Percentiles rank a stretch among this genome's conserved stretches.
phyloP scores from a whole-genome alignment of 2,888 invertebrate species.

The Allophyes oxyacanthae region DNA sequence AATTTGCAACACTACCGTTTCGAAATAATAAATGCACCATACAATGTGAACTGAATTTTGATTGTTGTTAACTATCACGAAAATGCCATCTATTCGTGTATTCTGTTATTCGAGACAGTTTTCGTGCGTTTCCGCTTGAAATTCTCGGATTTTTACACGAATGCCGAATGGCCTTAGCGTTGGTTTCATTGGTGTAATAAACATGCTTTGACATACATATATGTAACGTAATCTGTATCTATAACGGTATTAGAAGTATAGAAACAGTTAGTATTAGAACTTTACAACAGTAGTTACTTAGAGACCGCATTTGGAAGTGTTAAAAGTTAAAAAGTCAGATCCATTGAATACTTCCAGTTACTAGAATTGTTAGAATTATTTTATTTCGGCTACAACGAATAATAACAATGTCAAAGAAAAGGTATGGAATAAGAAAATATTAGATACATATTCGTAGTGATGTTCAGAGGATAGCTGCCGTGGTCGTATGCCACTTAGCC shows the following conservation, averaged over 20 bases:
- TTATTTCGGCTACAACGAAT: too few species aligned
- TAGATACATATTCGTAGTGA: too few species aligned
- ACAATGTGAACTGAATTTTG: conserved; percentile 53
- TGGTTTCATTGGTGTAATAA: conserved; percentile 18
- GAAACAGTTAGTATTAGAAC: neutral
- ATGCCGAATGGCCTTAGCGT: neutral
- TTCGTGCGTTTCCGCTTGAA: conserved; percentile 36
- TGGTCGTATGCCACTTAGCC: too few species aligned
- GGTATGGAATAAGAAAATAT: too few species aligned
- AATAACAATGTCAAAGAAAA: too few species aligned
- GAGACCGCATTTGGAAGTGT: conserved; percentile 5
- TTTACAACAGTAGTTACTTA: neutral
- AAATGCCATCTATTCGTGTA: conserved; percentile 26
- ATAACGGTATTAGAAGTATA: conserved; percentile 1
- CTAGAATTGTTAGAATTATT: too few species aligned
- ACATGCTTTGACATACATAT: conserved; percentile 31
- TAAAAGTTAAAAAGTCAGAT: neutral
- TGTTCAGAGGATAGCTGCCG: too few species aligned
- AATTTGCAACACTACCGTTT: conserved; percentile 53
- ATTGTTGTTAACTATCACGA: conserved; percentile 48
- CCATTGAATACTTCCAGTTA: too few species aligned
- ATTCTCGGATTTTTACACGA: conserved; percentile 32
- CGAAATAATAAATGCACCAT: conserved; percentile 50
- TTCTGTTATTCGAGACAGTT: conserved; percentile 47
- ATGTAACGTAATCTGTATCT: conserved; percentile 1